These are phyloP conservation scores for Copsychus sechellarum DNA, from an alignment of 2,113 vertebrate genomes.

Conservation along the genomic window DNA sequence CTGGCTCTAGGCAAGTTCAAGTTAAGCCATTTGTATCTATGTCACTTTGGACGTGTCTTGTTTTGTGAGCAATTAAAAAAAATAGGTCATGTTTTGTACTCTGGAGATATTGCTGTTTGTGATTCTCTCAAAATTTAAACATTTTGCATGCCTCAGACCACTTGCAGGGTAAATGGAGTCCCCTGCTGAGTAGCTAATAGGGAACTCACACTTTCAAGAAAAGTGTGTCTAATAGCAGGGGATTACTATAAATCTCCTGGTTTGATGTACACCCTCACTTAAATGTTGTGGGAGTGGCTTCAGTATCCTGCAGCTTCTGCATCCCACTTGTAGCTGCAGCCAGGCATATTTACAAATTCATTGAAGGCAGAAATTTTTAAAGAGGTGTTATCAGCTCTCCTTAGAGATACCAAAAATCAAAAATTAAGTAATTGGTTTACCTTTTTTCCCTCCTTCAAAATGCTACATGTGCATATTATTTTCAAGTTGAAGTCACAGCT, in stretches of 20 bases:
- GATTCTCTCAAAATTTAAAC: conserved; percentile 11
- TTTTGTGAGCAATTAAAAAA: conserved; percentile 22
- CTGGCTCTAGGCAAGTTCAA: background rate
- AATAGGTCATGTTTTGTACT: background rate
- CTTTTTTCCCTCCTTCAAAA: background rate
- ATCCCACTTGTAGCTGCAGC: background rate
- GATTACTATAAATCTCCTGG: background rate
- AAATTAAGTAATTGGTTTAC: background rate
- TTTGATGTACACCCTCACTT: background rate
- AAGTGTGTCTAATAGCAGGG: conserved; percentile 20
- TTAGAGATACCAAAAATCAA: background rate
- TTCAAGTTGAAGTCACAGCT: background rate
- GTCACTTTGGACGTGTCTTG: background rate
- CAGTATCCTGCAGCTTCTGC: background rate
- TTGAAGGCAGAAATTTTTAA: background rate
- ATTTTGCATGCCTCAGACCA: background rate
- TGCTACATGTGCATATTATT: background rate
- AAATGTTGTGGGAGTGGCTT: background rate
- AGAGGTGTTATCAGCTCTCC: background rate
- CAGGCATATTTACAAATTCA: background rate
- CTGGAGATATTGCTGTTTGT: background rate
- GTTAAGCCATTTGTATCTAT: background rate
- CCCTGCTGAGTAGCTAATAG: conserved; percentile 6
- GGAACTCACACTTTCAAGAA: background rate
- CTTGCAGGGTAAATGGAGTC: background rate